phyloP scores from a whole-genome alignment of 2,113 vertebrate genomes.

The Pedetes capensis region DNA sequence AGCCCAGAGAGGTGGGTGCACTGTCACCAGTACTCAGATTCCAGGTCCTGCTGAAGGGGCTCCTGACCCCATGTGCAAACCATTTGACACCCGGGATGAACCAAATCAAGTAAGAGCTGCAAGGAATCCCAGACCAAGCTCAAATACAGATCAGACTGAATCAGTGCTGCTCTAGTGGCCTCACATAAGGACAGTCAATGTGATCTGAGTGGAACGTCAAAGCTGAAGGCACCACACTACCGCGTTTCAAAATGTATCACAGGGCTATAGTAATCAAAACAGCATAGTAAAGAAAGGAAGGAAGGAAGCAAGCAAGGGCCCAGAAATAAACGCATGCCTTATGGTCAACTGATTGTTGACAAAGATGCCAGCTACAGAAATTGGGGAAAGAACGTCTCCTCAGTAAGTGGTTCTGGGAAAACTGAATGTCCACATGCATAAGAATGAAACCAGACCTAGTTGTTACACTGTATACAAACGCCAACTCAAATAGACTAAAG shows the following conservation, averaged over 20 bases:
- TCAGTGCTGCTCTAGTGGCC: neutral
- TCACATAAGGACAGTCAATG: neutral
- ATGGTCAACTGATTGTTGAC: neutral
- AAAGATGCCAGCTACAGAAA: neutral
- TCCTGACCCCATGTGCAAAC: neutral
- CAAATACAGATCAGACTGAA: neutral
- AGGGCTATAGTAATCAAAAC: neutral
- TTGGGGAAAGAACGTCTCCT: neutral
- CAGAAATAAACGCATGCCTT: neutral
- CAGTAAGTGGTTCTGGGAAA: neutral
- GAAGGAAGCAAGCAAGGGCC: neutral
- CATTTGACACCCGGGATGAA: neutral
- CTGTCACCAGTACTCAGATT: neutral
- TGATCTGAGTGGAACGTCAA: neutral
- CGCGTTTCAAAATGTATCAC: neutral
- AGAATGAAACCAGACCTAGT: neutral
- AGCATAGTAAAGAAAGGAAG: neutral
- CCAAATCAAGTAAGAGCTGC: neutral
- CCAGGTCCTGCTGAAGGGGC: neutral
- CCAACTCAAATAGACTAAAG: neutral
- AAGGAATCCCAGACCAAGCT: neutral
- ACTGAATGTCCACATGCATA: neutral
- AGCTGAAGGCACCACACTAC: neutral
- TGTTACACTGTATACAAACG: neutral
- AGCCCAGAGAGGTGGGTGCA: neutral